Evolutionary conservation across 2,888 invertebrate species (phyloP), one percentile per base, ranked within the genome.

Genomic region (Hemithea aestivaria): DNA sequence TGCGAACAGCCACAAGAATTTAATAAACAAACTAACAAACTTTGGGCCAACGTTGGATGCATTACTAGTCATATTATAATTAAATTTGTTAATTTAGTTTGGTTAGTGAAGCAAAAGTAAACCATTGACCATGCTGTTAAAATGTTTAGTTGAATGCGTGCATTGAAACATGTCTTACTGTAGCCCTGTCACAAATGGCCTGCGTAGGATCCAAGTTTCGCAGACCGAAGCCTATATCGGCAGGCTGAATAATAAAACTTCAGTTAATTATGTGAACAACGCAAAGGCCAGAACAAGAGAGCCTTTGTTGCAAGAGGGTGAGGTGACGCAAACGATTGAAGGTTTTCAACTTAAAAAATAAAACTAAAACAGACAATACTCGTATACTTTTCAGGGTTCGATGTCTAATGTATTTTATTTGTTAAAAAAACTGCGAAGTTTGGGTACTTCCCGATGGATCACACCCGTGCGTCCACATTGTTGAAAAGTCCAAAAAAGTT

Each of bases 171-270:
- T 70, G 62, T 70, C 85, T 85, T 87, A 85, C 85, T 75, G 78
- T 57, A 62, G 73, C 75, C 63, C 79, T 68, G 71, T 84, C 84
- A 66, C 72, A 71, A 78, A 68, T 72, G 68, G 72, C 66, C 58
- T 78, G 80, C 59, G 75, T 63, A 37, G 75, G 52, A 60, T 85
- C 85, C 82, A 85, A 58, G 71, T 79, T 81, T 67, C 73, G 73
- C 29, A 85, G 82, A 59, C 80, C 81, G 70, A 80, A 75, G 66
- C 74, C 77, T 71, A 80, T 68, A 59, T 85, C 84, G 58, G 74
- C 69, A 48, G 82, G 75, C 87, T 85, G 67, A 55, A 78, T 55
- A 80, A 72, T 52, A 76, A 71, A 73, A 42, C n/a, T 35, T 56
- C 55, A 45, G 42, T 55, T 58, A 64, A 53, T 62, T 44, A 46